Conservation (phyloP, 1,140 invertebrate genomes). For the Eufriesea mexicana region DNA sequence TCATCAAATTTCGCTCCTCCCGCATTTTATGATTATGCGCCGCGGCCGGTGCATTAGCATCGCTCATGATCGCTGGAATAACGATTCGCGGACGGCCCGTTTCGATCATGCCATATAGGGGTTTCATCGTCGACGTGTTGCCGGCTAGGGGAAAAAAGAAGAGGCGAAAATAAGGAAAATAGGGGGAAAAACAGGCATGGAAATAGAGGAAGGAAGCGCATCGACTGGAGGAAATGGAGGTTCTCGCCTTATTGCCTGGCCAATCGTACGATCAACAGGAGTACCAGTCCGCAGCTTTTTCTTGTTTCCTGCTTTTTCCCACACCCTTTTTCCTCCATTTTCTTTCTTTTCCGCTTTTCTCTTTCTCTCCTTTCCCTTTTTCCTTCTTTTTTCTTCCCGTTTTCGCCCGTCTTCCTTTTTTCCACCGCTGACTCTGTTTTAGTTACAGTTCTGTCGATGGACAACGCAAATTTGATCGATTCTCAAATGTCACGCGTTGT, state of each 20-base stretch:
- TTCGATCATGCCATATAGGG: conserved; percentile 27
- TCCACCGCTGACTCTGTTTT: not conserved
- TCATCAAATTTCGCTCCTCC: conserved; percentile 61
- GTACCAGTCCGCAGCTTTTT: too few relatives aligned
- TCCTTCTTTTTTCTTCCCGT: not conserved
- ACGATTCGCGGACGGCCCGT: conserved; percentile 20
- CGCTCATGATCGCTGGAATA: conserved; percentile 40
- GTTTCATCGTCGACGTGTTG: not conserved
- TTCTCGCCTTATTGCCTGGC: conserved; percentile 59
- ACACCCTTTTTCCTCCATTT: not conserved
- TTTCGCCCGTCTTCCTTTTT: not conserved
- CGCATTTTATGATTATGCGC: conserved; percentile 60
- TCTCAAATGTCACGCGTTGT: conserved; percentile 45
- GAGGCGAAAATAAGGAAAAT: not conserved
- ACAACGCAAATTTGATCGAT: conserved; percentile 53
- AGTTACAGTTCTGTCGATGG: not conserved
- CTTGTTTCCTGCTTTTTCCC: not conserved
- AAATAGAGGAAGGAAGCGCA: conserved; percentile 65
- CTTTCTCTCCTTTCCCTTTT: not conserved
- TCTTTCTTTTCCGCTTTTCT: not conserved
- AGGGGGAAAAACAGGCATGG: not conserved
- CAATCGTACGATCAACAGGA: conserved; percentile 1
- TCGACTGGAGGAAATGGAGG: conserved; percentile 62
- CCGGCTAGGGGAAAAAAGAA: not conserved
- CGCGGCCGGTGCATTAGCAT: conserved; percentile 50